Evolutionary conservation across 2,888 invertebrate genomes (phyloP), one percentile per base, ranked within the genome.

Genomic region (Hyalella azteca): DNA sequence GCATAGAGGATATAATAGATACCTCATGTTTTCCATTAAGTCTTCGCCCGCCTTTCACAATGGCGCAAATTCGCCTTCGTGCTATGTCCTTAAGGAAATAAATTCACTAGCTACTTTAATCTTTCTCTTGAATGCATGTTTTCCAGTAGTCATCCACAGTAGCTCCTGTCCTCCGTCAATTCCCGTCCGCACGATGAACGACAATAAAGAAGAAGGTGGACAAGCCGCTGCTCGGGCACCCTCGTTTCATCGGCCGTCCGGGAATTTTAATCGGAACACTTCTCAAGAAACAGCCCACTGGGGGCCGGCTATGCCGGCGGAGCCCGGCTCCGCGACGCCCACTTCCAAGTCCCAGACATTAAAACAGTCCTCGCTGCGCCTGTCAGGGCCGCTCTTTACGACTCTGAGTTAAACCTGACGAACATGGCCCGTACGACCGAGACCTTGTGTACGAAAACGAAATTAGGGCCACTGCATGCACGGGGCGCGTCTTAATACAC

Each of bases 251-350:
- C 66, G 66, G 66, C 29, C 66, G 36, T 36, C 11, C n/a, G 66
- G 66, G 66, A 66, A 66, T 66, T 32, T 66, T 66, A 66, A 66
- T 66, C 66, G 66, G 5, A 36, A 29, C 36, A n/a, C 66, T 66
- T 66, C 36, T 66, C 32, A 29, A 66, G 66, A n/a, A 36, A 66
- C 36, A 36, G 66, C 66, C 66, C 66, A 66, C 66, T 36, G 36
- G 66, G 36, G 66, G 66, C 66, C 32, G 39, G 19, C 32, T 11
- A 36, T 66, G 66, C 66, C 36, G 32, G 22, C 29, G n/a, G 36
- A 36, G 36, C 66, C 19, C 26, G 36, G 19, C 36, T 32, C 66
- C 66, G 32, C 36, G 19, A 36, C 66, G 32, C 66, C 36, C 36
- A 36, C 36, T 66, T 36, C 66, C 36, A 36, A 29, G 66, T n/a